Evolutionary conservation across 2,888 invertebrate species (phyloP).

Genomic region (Stenoptilia bipunctidactyla): DNA sequence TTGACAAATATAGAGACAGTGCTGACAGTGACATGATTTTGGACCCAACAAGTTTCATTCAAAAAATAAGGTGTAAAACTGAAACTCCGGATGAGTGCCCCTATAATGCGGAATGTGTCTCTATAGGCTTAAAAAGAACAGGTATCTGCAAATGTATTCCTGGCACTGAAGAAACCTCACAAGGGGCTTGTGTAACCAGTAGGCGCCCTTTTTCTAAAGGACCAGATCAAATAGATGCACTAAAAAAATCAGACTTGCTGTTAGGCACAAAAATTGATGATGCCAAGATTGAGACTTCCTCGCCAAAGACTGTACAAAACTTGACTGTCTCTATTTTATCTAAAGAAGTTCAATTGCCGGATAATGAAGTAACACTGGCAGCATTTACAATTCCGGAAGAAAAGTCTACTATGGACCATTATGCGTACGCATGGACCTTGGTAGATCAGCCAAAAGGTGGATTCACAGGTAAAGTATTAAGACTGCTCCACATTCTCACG

Average conservation of each 20-base stretch:
- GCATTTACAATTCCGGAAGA: constrained; percentile 86
- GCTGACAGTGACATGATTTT: constrained; percentile 56
- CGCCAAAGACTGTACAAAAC: constrained; percentile 71
- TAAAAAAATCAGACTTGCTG: constrained; percentile 36
- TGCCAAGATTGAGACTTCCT: constrained; percentile 41
- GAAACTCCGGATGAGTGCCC: constrained; percentile 73
- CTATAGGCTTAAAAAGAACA: constrained; percentile 62
- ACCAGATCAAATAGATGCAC: constrained; percentile 36
- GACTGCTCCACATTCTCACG: no score
- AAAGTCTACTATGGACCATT: constrained; percentile 78
- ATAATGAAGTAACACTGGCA: constrained; percentile 85
- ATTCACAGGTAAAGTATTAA: constrained; percentile 55
- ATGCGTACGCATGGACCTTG: constrained; percentile 90
- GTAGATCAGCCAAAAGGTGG: constrained; percentile 87
- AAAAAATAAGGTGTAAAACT: constrained; percentile 72
- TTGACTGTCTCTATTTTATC: constrained; percentile 81
- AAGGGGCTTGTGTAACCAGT: constrained; percentile 42
- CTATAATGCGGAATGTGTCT: constrained; percentile 78
- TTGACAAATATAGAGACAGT: constrained; percentile 48
- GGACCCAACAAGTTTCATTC: constrained; percentile 59
- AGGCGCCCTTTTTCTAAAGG: constrained; percentile 52
- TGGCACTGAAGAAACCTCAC: constrained; percentile 65
- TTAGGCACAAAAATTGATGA: constrained; percentile 30
- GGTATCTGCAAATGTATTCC: constrained; percentile 81
- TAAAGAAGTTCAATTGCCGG: constrained; percentile 81